A percentile compares a stretch with the other conserved stretches of the same genome.
phyloP scores from a whole-genome alignment of 2,797 vertebrate genomes.

The Hydrocynus forskahlii region DNA sequence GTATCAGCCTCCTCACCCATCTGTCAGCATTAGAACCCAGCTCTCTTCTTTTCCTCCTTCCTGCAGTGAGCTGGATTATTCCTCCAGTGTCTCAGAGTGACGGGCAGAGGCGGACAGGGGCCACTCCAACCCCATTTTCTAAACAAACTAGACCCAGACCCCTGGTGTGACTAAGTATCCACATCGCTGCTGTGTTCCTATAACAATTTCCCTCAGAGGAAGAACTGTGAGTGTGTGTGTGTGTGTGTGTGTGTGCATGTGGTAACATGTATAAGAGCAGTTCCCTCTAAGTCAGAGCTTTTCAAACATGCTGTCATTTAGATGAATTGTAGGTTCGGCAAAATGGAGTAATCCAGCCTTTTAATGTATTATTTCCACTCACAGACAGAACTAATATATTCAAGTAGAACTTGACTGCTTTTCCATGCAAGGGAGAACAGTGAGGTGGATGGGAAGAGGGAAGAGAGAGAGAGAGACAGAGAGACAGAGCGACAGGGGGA shows the following conservation, averaged over 20 bases:
- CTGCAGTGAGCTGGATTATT: conserved; percentile 27
- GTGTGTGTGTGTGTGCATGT: not conserved
- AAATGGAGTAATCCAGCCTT: conserved; percentile 44
- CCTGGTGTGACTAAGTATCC: no score
- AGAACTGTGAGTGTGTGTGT: not conserved
- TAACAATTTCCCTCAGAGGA: conserved; percentile 31
- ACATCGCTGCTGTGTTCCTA: no score
- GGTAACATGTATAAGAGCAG: conserved; percentile 22
- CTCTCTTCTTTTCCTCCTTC: conserved; percentile 17
- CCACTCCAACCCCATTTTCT: conserved; percentile 4
- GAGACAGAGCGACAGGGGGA: conserved; percentile 31
- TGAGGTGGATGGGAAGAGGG: not conserved
- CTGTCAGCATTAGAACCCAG: conserved; percentile 47
- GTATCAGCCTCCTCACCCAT: conserved; percentile 42
- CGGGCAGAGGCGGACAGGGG: no score
- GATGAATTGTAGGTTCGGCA: conserved; percentile 37
- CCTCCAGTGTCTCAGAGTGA: conserved; percentile 24
- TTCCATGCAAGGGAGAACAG: conserved; percentile 10
- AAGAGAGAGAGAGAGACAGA: conserved; percentile 15
- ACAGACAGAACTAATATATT: conserved; percentile 47
- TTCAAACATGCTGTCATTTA: conserved; percentile 51
- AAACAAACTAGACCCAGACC: conserved; percentile 30
- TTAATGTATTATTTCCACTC: conserved; percentile 49
- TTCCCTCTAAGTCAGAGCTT: conserved; percentile 24
- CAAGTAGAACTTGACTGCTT: conserved; percentile 25